Evolutionary conservation across 2,888 invertebrate species (phyloP).

Genomic region (Hyposoter dolosus): DNA sequence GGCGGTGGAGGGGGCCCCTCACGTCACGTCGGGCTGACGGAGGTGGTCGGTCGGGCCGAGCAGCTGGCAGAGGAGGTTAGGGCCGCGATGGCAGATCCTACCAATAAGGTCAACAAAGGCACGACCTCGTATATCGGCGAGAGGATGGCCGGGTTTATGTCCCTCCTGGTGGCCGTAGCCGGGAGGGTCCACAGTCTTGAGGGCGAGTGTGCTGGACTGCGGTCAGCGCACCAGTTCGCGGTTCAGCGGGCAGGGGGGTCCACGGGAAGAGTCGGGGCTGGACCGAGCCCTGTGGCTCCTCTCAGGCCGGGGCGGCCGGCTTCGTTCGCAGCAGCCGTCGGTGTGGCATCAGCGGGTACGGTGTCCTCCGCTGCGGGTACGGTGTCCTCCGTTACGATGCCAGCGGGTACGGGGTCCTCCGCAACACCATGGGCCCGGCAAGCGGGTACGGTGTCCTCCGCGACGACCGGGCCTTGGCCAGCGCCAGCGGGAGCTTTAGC

Average conservation of each 20-base stretch:
- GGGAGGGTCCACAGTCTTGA: not conserved
- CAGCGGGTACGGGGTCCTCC: not conserved
- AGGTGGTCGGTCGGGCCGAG: constrained; percentile 13
- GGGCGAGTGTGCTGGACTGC: constrained; percentile 6
- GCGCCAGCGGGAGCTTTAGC: too few species aligned
- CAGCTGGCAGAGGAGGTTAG: not conserved
- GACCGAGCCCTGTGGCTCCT: not conserved
- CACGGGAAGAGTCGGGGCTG: not conserved
- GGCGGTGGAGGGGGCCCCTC: not conserved
- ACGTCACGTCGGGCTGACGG: not conserved
- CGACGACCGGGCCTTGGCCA: too few species aligned
- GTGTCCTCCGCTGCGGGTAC: not conserved
- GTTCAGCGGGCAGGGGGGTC: not conserved
- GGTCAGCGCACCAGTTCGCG: not conserved
- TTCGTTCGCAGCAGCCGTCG: constrained; percentile 2
- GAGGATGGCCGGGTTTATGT: not conserved
- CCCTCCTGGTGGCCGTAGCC: not conserved
- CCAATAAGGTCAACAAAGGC: not conserved
- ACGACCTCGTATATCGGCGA: not conserved
- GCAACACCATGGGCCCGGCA: not conserved
- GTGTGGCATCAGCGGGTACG: not conserved
- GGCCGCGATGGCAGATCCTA: not conserved
- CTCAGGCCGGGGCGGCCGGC: not conserved
- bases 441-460: too few species aligned
- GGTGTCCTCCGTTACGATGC: not conserved